Evolutionary conservation across 2,113 vertebrate genomes (phyloP).

Genomic region (Periophthalmus modestus): DNA sequence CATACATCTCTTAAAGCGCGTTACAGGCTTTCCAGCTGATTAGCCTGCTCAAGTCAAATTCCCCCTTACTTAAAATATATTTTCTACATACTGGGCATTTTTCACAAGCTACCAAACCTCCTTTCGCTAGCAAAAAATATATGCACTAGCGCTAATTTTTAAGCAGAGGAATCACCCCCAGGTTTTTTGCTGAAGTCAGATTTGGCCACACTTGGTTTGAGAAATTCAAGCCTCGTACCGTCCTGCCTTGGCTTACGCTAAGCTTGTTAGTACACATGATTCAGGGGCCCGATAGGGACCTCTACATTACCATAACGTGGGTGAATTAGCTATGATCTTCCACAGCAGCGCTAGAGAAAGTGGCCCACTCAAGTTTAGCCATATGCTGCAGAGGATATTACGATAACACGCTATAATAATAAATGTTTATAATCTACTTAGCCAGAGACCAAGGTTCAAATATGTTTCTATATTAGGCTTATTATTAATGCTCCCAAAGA

Average conservation of each 20-base stretch:
- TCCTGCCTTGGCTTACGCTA: slow-evolving; percentile 98
- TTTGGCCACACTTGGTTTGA: slow-evolving; percentile 94
- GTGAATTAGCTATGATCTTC: slow-evolving; percentile 99
- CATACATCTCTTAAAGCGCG: slow-evolving; percentile 72
- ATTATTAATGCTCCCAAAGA: slow-evolving; percentile 88
- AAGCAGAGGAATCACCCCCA: slow-evolving; percentile 76
- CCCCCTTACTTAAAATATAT: slow-evolving; percentile 62
- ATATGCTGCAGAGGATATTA: slow-evolving; percentile 98
- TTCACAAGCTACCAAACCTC: slow-evolving; percentile 68
- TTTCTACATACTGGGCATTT: slow-evolving; percentile 72
- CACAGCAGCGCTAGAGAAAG: slow-evolving; percentile 86
- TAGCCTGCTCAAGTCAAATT: slow-evolving; percentile 72
- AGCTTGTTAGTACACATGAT: slow-evolving; percentile 99
- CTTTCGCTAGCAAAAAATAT: slow-evolving; percentile 78
- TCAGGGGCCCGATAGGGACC: slow-evolving; percentile 87
- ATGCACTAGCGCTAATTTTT: slow-evolving; percentile 82
- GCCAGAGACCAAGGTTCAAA: slow-evolving; percentile 86
- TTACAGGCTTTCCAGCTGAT: slow-evolving; percentile 74
- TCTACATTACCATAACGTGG: slow-evolving; percentile 98
- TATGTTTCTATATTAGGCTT: slow-evolving; percentile 95
- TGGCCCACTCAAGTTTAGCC: slow-evolving; percentile 95
- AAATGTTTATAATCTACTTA: slow-evolving; percentile 99
- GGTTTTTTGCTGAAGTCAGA: slow-evolving; percentile 95
- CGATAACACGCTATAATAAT: slow-evolving; percentile 99
- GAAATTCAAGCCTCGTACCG: slow-evolving; percentile 99